phyloP scores from a whole-genome alignment of 2,113 vertebrate species.

The Empidonax traillii region DNA sequence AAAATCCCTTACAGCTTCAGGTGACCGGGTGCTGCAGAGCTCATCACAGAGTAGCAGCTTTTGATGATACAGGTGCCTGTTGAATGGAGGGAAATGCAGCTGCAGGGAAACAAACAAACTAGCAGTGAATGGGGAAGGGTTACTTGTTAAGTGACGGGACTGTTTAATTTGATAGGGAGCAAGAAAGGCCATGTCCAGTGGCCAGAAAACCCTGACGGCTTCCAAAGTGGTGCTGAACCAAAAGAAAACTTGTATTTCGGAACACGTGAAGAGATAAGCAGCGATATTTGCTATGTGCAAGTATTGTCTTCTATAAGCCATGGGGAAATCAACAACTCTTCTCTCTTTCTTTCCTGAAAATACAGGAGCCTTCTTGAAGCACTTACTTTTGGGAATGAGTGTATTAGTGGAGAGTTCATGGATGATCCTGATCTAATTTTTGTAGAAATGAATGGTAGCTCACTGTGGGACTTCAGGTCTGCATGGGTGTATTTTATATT shows the following conservation, averaged over 20 bases:
- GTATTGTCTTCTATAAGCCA: background rate
- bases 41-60: background rate
- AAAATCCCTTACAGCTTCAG: background rate
- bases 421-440: background rate
- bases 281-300: background rate
- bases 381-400: background rate
- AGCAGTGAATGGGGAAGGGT: background rate
- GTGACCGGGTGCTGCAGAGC: background rate
- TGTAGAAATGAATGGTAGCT: background rate
- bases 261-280: background rate
- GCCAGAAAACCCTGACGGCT: background rate
- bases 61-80: background rate
- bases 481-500: background rate
- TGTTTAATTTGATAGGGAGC: background rate
- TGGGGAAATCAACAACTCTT: conserved; percentile 7
- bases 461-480: background rate
- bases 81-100: background rate
- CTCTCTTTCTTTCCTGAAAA: background rate
- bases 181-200: background rate
- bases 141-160: background rate
- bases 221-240: background rate
- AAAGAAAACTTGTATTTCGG: background rate
- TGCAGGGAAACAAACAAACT: background rate
- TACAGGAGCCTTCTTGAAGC: background rate
- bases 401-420: background rate